Evolutionary conservation across 2,888 invertebrate species (phyloP), one percentile per base, ranked within the genome.

Genomic region (Iselma pallidipennis): DNA sequence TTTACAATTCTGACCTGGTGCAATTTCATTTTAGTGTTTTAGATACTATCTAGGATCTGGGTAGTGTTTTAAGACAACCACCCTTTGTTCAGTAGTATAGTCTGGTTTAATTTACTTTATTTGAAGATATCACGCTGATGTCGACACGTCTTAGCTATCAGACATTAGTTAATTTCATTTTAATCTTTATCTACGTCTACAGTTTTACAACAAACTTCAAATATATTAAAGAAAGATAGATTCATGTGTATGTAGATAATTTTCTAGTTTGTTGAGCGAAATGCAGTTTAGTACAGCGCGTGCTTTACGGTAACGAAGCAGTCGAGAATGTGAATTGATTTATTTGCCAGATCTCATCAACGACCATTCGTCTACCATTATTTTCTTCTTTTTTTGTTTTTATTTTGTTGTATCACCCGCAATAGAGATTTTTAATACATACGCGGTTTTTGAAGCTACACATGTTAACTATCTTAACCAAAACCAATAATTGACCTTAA

Each of bases 281-380:
- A 54, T 52, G 55, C 60, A 60, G 60, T 66, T 65, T 66, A 66
- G 63, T 65, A 62, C 61, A 69, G 66, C 67, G 67, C 67, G 66
- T 69, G 67, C 66, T 66, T 66, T 69, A 67, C 69, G 65, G 67
- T 69, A 69, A 69, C 69, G 67, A 67, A 67, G 58, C 61, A 62
- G 66, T 54, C 49, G 60, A 66, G 65, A 67, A 66, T 67, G 67
- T 66, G 66, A 69, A 69, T 69, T 69, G 69, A 69, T 69, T 69
- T 69, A 69, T 69, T 69, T 65, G 54, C 42, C 61, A 31, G 66
- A 69, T 69, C 64, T 64, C 69, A 69, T 69, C 67, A 55, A 62
- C 64, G 66, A 61, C 52, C 55, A 50, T 42, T 55, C 51, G 51
- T 51, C 28, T 51, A 19, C 21, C 10, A 10, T 10, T 42, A 16